A percentile compares a stretch with the other conserved stretches of the same genome.
phyloP scores from a whole-genome alignment of 2,797 vertebrate genomes.

The Anniella stebbinsi region DNA sequence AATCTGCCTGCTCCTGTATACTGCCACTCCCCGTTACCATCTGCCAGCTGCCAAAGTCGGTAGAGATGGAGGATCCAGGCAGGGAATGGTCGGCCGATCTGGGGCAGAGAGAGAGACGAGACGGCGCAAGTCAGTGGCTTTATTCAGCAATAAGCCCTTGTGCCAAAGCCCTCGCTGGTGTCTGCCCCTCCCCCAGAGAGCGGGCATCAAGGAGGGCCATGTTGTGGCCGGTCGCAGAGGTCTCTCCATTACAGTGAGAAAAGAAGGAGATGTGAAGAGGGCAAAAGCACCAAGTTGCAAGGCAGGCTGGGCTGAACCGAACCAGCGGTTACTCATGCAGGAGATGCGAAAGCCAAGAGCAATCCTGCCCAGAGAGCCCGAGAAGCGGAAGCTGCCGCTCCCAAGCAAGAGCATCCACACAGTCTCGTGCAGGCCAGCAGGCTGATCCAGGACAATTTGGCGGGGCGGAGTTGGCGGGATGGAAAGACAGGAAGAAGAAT shows the following conservation, averaged over 20 bases:
- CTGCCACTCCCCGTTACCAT: constrained; percentile 97
- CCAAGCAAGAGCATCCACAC: background rate
- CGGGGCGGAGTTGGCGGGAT: background rate
- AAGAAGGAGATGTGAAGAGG: constrained; percentile 2
- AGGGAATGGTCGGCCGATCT: constrained; percentile 92
- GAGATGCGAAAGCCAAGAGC: constrained; percentile 10
- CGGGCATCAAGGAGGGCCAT: constrained; percentile 11
- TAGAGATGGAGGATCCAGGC: constrained; percentile 95
- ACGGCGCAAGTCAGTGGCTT: constrained; percentile 66
- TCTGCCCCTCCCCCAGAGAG: constrained; percentile 7
- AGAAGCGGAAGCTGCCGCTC: background rate
- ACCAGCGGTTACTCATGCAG: constrained; percentile 60
- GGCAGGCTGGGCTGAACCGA: constrained; percentile 49
- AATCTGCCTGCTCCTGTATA: constrained; percentile 92
- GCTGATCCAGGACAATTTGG: no score
- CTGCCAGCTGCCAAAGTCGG: constrained; percentile 99
- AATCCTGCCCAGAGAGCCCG: constrained; percentile 24
- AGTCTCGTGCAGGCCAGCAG: background rate
- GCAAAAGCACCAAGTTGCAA: constrained; percentile 25
- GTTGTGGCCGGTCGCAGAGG: constrained; percentile 27
- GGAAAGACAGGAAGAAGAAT: background rate
- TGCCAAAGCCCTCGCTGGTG: rapidly evolving
- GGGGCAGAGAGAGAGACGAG: constrained; percentile 83
- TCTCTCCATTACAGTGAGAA: constrained; percentile 47
- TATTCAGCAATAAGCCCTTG: constrained; percentile 59